Base-by-base conservation (phyloP, 2,888 invertebrate genomes). In the Bombylius major region DNA sequence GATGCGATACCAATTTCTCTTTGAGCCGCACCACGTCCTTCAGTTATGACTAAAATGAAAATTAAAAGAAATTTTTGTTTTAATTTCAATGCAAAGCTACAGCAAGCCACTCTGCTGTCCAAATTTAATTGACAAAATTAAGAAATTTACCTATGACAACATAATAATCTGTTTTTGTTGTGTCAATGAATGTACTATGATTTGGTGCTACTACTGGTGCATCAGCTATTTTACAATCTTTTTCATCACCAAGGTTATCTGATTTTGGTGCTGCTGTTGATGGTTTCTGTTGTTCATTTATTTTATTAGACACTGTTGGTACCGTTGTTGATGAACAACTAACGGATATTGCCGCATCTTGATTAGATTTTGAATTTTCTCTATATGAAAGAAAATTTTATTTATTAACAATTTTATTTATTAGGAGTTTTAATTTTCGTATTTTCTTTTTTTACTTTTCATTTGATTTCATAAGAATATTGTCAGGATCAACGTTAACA, bases 1-100 rank as follows among this genome's bases (percentile, higher is more conserved):
- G 84, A 84, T 6, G 94, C 92, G 65, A 96, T 80, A 14, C 95
- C 95, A 53, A 96, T 84, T 77, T 93, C 93, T 14, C 90, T 89
- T 58, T 85, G 78, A 1, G 92, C 90, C 65, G 84, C 80, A 1
- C 94, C 94, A 63, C 94, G 79, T 0, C 95, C 94, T 75, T 89
- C 88, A 6, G 88, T 87, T 64, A 95, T 75, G 31, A 89, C 90
- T 89, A 70, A 47, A 74, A 76, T 46, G 1, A 12, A 31, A 32
- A 5, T 45, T 6, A 33, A 32, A 33, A 32, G 4, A 9, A 34
- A 34, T 36, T 53, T 32, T 53, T 47, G 14, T 45, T 49, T 50
- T 23, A 23, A 23, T 3, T 42, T 42, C 12, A 8, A 42, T 11
- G 8, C 14, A 14, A 4, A 11, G 8, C 11, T 42, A 8, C 12